Evolutionary conservation across 2,797 vertebrate species (phyloP).

Genomic region (Alca torda): DNA sequence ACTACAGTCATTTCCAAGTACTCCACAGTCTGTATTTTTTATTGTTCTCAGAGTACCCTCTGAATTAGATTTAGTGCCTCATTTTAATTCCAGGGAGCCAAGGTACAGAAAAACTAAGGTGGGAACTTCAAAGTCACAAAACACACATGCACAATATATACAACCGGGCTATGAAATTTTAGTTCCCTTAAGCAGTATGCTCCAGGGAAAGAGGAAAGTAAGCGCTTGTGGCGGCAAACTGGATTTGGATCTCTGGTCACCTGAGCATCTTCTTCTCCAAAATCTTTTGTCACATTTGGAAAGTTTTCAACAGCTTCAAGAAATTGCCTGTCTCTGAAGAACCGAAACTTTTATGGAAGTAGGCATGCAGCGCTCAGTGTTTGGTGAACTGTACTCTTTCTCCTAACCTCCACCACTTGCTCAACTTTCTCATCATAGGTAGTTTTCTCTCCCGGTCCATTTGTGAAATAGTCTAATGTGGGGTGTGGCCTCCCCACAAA

Average conservation of each 20-base stretch:
- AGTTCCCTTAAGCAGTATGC: background rate
- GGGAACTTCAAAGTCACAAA: background rate
- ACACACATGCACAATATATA: background rate
- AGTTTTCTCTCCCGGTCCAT: background rate
- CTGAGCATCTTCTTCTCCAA: background rate
- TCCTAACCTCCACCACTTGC: conserved; percentile 11
- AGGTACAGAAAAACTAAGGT: background rate
- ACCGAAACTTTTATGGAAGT: background rate
- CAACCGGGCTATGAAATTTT: background rate
- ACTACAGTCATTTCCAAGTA: background rate
- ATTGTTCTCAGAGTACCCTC: background rate
- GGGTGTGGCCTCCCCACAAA: conserved; percentile 51
- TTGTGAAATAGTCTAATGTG: conserved; percentile 30
- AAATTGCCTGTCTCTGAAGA: background rate
- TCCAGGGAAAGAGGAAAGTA: background rate
- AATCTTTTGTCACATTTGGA: background rate
- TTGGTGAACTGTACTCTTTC: background rate
- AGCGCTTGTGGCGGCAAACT: background rate
- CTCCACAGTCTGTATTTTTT: background rate
- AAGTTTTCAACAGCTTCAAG: background rate
- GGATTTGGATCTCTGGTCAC: background rate
- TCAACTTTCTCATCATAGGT: background rate
- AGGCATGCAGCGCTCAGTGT: background rate
- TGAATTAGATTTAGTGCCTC: background rate
- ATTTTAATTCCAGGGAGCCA: background rate